Percentiles rank a stretch among this genome's conserved stretches.
These are phyloP conservation scores for Paracentrotus lividus DNA, from an alignment of 53 echinoderm and acorn worm species.

Conservation along the genomic window DNA sequence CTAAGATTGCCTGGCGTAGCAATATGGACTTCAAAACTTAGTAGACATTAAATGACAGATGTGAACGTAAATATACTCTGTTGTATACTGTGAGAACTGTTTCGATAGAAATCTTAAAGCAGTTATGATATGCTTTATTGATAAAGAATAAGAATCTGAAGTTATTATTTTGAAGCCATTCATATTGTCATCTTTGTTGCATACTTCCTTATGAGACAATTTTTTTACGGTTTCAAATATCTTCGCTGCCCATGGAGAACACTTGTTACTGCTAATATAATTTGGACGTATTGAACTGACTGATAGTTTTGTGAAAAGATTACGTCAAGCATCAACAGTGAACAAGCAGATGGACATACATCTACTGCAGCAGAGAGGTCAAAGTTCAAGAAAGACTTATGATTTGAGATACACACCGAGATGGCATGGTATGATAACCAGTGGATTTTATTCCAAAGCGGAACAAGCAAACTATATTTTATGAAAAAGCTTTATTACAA, in stretches of 20 bases:
- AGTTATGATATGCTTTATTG: not conserved
- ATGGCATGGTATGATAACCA: not conserved
- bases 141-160: not conserved
- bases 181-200: not conserved
- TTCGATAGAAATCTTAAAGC: not conserved
- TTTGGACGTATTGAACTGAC: not conserved
- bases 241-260: not conserved
- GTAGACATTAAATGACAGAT: not conserved
- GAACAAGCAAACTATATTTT: conserved; percentile 8
- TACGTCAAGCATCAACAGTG: not conserved
- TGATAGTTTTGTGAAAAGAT: not conserved
- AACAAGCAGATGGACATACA: not conserved
- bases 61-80: not conserved
- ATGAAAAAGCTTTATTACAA: not conserved
- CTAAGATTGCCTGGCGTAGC: not conserved
- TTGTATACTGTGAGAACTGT: not conserved
- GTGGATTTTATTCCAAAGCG: not conserved
- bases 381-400: too few species aligned
- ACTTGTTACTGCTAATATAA: not conserved
- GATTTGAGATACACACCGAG: too few species aligned
- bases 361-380: not conserved
- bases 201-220: not conserved
- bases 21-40: conserved; percentile 24
- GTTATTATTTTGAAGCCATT: not conserved
- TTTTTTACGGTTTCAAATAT: not conserved